Conservation (phyloP, 2,113 vertebrate species). For the Meles meles region DNA sequence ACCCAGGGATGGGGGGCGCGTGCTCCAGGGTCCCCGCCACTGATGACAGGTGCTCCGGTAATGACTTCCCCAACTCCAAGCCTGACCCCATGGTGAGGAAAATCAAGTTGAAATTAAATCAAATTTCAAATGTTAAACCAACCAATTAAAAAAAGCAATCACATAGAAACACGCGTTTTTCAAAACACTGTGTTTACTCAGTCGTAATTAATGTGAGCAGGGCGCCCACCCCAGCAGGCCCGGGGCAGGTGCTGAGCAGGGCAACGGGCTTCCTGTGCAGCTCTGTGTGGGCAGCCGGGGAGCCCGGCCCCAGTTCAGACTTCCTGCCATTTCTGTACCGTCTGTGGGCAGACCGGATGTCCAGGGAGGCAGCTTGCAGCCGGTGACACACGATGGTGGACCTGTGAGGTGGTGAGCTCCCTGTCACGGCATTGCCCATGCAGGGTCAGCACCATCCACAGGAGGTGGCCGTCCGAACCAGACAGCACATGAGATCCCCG, state of each 20-base stretch:
- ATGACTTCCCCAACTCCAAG: slow-evolving; percentile 56
- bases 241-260: background rate
- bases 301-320: background rate
- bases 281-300: background rate
- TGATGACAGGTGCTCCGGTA: background rate
- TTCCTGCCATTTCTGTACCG: background rate
- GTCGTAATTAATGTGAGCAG: slow-evolving; percentile 75
- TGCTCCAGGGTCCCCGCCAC: background rate
- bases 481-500: fast-evolving
- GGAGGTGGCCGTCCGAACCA: background rate
- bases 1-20: background rate
- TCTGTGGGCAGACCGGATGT: no score
- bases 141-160: slow-evolving; percentile 81
- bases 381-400: fast-evolving
- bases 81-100: slow-evolving; percentile 71
- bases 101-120: slow-evolving; percentile 81
- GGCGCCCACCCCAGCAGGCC: background rate
- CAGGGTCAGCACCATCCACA: background rate
- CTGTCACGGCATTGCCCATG: background rate
- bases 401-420: background rate
- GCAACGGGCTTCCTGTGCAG: fast-evolving
- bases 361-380: background rate
- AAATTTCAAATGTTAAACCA: slow-evolving; percentile 81
- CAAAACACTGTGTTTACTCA: slow-evolving; percentile 77
- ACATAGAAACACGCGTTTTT: slow-evolving; percentile 76